Evolutionary conservation across 2,797 vertebrate genomes (phyloP), one percentile per base, ranked within the genome.

Genomic region (Vespertilio murinus): DNA sequence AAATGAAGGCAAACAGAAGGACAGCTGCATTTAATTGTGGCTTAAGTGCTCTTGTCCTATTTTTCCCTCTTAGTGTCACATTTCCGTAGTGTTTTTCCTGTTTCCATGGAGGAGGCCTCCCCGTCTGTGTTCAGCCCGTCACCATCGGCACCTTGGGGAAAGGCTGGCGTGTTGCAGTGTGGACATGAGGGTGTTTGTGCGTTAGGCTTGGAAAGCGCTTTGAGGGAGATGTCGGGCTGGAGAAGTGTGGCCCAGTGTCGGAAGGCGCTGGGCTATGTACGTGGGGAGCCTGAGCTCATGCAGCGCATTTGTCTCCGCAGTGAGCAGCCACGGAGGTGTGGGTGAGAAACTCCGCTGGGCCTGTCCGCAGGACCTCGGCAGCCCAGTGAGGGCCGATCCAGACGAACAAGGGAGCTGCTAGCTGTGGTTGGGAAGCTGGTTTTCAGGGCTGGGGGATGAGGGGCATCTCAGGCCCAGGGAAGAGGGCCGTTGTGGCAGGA

Each of bases 21-120:
- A 81, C 75, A 69, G 40, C 64, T 71, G 82, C 52, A 14, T 81
- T 79, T 74, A 47, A 61, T 86, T 92, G 74, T 71, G 77, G 49
- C 78, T 47, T 61, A n/a, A 59, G 61, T 33, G 75, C 70, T 47
- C 45, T 20, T 42, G 35, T 2, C 1, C 8, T 33, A 30, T 42
- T 59, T 28, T 42, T 17, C 35, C 6, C n/a, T 38, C 25, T 16
- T 70, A 52, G 49, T 61, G 45, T 69, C 35, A 9, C 12, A 2
- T 83, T 64, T 75, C 78, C 40, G 3, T 35, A 14, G 47, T 35
- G 70, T 14, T 73, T 40, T 33, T 6, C 20, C 35, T 25, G 35
- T 49, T 75, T 87, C 17, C 11, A 13, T 74, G 59, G 54, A 22
- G 90, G 77, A 45, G 84, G 16, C 28, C 67, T 90, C 30, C 35